Evolutionary conservation across 1,140 invertebrate species (phyloP), one percentile per base, ranked within the genome.

Genomic region (Zophobas atratus): DNA sequence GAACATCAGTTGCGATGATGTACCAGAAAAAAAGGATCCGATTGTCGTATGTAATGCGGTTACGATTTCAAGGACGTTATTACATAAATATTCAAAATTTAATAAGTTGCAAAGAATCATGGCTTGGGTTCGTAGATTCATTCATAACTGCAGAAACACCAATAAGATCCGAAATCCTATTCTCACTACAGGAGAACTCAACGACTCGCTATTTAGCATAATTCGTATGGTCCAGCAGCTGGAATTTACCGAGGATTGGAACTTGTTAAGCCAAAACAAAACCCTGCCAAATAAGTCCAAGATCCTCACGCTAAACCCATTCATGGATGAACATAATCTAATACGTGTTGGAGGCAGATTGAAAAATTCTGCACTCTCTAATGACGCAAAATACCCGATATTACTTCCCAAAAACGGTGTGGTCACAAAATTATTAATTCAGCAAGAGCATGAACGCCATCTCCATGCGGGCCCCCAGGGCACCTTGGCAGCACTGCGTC

Each of bases 21-120:
- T 51, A 8, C 5, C 1, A 51, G 49, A 51, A 5, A 2, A 5
- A 5, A 1, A n/a, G 20, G 49, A 3, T 8, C 3, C 49, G 3
- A 5, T 2, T 20, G 2, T 3, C 3, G 20, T 51, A 2, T 3
- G 3, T n/a, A n/a, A n/a, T n/a, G n/a, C n/a, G n/a, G n/a, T n/a
- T n/a, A n/a, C n/a, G n/a, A n/a, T n/a, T n/a, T n/a, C n/a, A n/a
- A n/a, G n/a, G n/a, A n/a, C n/a, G n/a, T n/a, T n/a, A n/a, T n/a
- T n/a, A n/a, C n/a, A n/a, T n/a, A 39, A 32, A 41, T 70, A 41
- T 43, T 70, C 63, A 2, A n/a, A 39, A 70, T 70, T 70, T 36
- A 39, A 33, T 3, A 39, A 41, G 43, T 32, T 70, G n/a, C 38
- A 70, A 39, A 1, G 43, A 1, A 35, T 33, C 43, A 20, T 6